Evolutionary conservation across 2,797 vertebrate species (phyloP).

Genomic region (Bryconaethiops microstoma): DNA sequence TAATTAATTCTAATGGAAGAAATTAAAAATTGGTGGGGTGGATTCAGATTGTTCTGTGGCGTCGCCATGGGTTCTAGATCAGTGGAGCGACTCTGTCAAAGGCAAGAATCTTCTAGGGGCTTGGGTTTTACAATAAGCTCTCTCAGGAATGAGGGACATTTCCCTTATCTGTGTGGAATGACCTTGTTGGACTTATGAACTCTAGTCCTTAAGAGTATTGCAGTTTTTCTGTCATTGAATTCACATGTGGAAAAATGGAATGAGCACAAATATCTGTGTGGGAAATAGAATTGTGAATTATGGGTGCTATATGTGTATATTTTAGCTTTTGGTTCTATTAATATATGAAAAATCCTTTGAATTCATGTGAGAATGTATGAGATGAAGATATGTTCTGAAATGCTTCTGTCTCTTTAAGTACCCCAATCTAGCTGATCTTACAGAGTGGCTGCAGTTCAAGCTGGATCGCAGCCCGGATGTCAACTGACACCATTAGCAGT

Average conservation of each 20-base stretch:
- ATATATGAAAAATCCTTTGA: neutral
- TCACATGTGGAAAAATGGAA: neutral
- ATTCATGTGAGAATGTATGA: neutral
- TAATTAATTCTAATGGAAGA: constrained; percentile 89
- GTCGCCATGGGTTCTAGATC: constrained; percentile 75
- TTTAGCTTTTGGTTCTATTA: neutral
- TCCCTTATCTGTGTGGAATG: constrained; percentile 16
- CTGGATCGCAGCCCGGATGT: constrained; percentile 39
- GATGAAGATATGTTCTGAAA: neutral
- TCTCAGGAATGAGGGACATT: constrained; percentile 47
- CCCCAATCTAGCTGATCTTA: constrained; percentile 38
- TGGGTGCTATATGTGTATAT: neutral
- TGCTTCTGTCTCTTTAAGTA: constrained; percentile 15
- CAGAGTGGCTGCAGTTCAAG: constrained; percentile 40
- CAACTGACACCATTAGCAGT: constrained; percentile 41
- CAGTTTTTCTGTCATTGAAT: neutral
- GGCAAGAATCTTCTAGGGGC: constrained; percentile 73
- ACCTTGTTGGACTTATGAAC: constrained; percentile 20
- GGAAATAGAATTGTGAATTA: neutral
- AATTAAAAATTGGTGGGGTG: constrained; percentile 82
- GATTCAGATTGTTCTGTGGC: constrained; percentile 79
- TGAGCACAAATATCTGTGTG: neutral
- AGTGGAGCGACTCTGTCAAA: constrained; percentile 81
- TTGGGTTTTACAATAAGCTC: constrained; percentile 68
- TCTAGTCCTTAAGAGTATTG: neutral